These are phyloP conservation scores for Heliconius erato DNA, from an alignment of 2,888 invertebrate species.

Conservation along the genomic window DNA sequence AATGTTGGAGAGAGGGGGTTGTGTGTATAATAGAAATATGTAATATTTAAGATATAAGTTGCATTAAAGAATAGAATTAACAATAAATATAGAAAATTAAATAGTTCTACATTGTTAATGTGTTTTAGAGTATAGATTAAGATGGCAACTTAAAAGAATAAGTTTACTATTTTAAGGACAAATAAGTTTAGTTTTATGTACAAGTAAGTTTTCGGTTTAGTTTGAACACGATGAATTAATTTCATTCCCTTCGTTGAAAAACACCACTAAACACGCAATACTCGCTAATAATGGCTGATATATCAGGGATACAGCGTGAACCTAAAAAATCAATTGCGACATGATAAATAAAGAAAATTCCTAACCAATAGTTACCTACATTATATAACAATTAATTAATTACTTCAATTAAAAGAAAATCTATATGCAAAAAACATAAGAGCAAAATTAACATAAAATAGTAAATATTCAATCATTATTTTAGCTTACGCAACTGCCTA, in stretches of 20 bases:
- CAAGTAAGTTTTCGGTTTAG: too few species aligned
- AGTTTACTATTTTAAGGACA: too few species aligned
- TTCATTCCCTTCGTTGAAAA: neutral
- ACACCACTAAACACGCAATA: neutral
- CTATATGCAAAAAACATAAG: too few species aligned
- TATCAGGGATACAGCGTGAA: neutral
- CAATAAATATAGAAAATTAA: neutral
- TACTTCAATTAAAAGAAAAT: too few species aligned
- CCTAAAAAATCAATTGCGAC: neutral
- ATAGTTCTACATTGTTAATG: neutral
- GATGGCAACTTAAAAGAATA: too few species aligned
- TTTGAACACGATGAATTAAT: neutral
- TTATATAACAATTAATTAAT: too few species aligned
- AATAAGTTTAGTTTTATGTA: too few species aligned
- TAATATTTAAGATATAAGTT: neutral
- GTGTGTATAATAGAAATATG: neutral
- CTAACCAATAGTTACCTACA: too few species aligned
- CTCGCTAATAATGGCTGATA: too few species aligned
- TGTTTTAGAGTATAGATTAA: neutral
- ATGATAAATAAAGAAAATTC: neutral
- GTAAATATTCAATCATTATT: neutral
- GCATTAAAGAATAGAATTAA: too few species aligned
- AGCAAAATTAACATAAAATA: neutral
- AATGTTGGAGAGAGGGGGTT: neutral
- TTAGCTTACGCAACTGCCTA: conserved; percentile 8